phyloP scores from a whole-genome alignment of 2,113 vertebrate species.

The Girardinichthys multiradiatus region DNA sequence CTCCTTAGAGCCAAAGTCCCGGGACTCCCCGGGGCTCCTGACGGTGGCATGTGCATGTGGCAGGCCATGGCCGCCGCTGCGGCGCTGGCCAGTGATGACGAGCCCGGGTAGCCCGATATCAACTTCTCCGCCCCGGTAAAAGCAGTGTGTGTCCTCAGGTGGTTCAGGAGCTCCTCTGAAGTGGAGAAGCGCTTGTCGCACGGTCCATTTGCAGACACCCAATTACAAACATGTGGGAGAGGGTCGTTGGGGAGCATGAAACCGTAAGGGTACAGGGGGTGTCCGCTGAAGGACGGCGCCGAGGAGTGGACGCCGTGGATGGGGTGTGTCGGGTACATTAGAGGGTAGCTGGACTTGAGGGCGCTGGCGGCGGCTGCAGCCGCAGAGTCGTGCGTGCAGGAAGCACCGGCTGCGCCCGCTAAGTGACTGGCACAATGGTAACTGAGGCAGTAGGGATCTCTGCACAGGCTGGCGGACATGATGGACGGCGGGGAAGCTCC shows the following conservation, averaged over 20 bases:
- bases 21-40: slow-evolving; percentile 90
- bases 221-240: slow-evolving; percentile 97
- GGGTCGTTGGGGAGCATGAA: slow-evolving; percentile 99
- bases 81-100: slow-evolving; percentile 92
- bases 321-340: slow-evolving; percentile 95
- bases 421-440: slow-evolving; percentile 99
- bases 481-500: slow-evolving; percentile 96
- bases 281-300: slow-evolving; percentile 91
- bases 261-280: slow-evolving; percentile 96
- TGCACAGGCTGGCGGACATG: slow-evolving; percentile 96
- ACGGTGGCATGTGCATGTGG: slow-evolving; percentile 98
- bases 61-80: slow-evolving; percentile 97
- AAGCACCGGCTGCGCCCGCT: slow-evolving; percentile 88
- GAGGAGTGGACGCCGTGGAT: slow-evolving; percentile 92
- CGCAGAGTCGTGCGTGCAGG: slow-evolving; percentile 89
- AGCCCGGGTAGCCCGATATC: slow-evolving; percentile 93
- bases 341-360: slow-evolving; percentile 93
- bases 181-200: slow-evolving; percentile 98
- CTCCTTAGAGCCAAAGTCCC: slow-evolving; percentile 91
- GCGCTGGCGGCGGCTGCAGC: slow-evolving; percentile 79
- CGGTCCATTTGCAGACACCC: slow-evolving; percentile 98
- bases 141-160: slow-evolving; percentile 98
- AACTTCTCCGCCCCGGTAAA: slow-evolving; percentile 97
- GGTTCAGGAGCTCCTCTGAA: slow-evolving; percentile 97
- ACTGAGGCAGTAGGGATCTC: slow-evolving; percentile 99